phyloP scores from a whole-genome alignment of 2,113 vertebrate species.

The Nansenia antarctica region DNA sequence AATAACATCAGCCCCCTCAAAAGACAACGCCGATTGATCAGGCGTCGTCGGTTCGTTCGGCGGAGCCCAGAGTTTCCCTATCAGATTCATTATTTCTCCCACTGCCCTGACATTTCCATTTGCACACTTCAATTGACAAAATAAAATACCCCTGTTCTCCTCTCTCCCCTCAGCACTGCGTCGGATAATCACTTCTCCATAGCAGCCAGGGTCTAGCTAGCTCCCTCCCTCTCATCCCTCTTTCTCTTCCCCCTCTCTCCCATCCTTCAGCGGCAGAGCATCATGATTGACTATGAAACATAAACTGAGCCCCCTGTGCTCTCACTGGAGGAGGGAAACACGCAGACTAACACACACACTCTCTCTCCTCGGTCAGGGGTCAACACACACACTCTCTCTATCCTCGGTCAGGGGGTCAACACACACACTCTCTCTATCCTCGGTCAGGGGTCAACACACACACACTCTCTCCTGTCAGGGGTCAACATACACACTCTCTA shows the following conservation, averaged over 20 bases:
- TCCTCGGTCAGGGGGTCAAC: constrained; percentile 45
- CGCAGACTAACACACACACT: neutral
- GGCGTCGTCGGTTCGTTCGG: constrained; percentile 23
- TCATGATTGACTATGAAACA: constrained; percentile 29
- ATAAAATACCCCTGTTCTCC: constrained; percentile 69
- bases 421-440: too few relatives aligned
- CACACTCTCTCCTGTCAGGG: constrained; percentile 23
- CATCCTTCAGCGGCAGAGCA: constrained; percentile 6
- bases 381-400: neutral
- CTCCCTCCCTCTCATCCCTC: neutral
- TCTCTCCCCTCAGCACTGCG: constrained; percentile 61
- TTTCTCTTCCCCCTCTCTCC: neutral
- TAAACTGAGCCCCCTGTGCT: neutral
- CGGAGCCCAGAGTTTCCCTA: constrained; percentile 58
- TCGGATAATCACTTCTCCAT: constrained; percentile 64
- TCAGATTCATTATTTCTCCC: constrained; percentile 77
- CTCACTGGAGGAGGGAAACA: too few relatives aligned
- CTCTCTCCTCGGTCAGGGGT: constrained; percentile 34
- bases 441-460: neutral
- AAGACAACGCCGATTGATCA: constrained; percentile 71
- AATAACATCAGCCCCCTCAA: constrained; percentile 36
- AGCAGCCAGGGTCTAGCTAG: constrained; percentile 13
- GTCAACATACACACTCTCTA: neutral
- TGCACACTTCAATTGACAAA: constrained; percentile 77
- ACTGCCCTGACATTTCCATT: constrained; percentile 77